These are phyloP conservation scores for Sthenelais limicola DNA, from an alignment of 2,888 invertebrate genomes.

Conservation along the genomic window DNA sequence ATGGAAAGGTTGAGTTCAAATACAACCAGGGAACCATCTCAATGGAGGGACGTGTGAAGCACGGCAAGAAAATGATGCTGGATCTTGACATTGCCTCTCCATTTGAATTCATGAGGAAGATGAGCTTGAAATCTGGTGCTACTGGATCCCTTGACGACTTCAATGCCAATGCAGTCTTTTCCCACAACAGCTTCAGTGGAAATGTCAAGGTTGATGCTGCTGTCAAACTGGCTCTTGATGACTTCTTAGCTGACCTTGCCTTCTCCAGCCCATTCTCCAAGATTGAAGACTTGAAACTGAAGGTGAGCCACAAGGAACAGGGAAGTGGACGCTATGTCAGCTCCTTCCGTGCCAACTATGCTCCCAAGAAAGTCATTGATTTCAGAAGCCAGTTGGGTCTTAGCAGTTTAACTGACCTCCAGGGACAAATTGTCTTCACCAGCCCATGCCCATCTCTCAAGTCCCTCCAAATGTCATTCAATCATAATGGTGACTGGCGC, in stretches of 20 bases:
- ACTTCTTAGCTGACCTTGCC: neutral
- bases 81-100: neutral
- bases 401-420: neutral
- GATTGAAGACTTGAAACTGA: constrained; percentile 8
- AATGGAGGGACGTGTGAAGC: neutral
- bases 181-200: neutral
- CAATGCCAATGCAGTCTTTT: constrained; percentile 10
- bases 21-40: neutral
- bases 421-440: constrained; percentile 1
- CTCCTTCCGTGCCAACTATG: neutral
- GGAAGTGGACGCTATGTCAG: constrained; percentile 2
- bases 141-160: constrained; percentile 22
- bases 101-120: neutral
- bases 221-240: neutral
- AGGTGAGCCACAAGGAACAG: constrained; percentile 28
- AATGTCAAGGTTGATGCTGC: constrained; percentile 19
- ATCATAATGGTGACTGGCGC: constrained; percentile 11
- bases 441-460: constrained; percentile 2
- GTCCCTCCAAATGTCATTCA: constrained; percentile 21
- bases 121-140: neutral
- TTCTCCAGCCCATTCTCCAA: constrained; percentile 29
- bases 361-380: constrained; percentile 15
- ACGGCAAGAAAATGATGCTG: constrained; percentile 20
- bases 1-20: constrained; percentile 5
- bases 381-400: constrained; percentile 21